phyloP scores from a whole-genome alignment of 1,140 invertebrate genomes.

The Pararge aegeria region DNA sequence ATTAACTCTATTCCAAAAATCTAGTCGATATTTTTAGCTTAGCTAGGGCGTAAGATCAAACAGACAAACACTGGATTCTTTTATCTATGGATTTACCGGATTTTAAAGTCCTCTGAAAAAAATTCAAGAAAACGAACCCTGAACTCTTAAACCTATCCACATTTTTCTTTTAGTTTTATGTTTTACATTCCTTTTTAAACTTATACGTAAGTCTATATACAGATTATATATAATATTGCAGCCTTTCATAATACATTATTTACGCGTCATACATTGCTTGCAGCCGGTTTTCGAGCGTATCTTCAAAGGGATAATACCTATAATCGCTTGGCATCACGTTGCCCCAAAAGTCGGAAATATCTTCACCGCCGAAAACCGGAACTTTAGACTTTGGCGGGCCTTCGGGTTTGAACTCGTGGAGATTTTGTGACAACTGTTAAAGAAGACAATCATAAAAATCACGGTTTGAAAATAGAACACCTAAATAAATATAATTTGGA shows the following conservation, averaged over 20 bases:
- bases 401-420: background rate
- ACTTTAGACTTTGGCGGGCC: background rate
- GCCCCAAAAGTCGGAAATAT: background rate
- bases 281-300: constrained; percentile 3
- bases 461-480: background rate
- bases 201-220: background rate
- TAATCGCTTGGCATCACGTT: background rate
- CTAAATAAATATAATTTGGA: too few relatives aligned
- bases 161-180: too few relatives aligned
- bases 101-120: too few relatives aligned
- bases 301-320: constrained; percentile 3
- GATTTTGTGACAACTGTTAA: background rate
- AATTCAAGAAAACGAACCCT: too few relatives aligned
- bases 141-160: too few relatives aligned
- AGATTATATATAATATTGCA: background rate
- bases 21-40: too few relatives aligned
- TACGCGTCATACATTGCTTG: constrained; percentile 4
- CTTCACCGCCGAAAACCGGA: background rate
- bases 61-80: too few relatives aligned
- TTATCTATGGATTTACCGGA: too few relatives aligned
- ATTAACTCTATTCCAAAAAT: too few relatives aligned
- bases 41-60: too few relatives aligned
- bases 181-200: too few relatives aligned
- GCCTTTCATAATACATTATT: background rate
- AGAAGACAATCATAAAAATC: background rate